phyloP scores from a whole-genome alignment of 2,888 invertebrate species.

The Andrena marginata region DNA sequence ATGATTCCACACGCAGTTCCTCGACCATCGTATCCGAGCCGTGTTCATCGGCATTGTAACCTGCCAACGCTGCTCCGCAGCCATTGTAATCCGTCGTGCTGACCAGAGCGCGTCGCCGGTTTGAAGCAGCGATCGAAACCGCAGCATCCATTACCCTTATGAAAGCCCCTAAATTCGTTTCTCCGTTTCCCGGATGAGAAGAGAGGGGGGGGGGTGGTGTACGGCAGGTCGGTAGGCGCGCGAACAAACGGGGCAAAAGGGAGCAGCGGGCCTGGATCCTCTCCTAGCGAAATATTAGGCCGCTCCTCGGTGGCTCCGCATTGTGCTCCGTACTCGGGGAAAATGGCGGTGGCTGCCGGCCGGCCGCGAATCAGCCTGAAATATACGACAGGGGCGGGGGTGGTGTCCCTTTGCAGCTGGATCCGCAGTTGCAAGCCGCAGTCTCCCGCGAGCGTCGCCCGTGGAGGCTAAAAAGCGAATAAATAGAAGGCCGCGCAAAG shows the following conservation, averaged over 20 bases:
- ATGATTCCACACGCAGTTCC: no score
- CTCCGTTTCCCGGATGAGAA: constrained; percentile 22
- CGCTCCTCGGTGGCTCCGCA: constrained; percentile 64
- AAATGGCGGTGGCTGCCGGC: constrained; percentile 66
- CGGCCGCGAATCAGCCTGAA: constrained; percentile 71
- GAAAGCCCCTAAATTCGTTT: constrained; percentile 46
- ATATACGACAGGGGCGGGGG: constrained; percentile 53
- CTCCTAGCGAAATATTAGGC: constrained; percentile 71
- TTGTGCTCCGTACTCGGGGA: constrained; percentile 75
- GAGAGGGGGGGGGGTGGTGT: neutral
- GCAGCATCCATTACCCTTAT: constrained; percentile 47
- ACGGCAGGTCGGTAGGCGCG: constrained; percentile 38
- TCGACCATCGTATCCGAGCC: no score
- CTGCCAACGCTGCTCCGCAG: no score
- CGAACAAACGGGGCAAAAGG: constrained; percentile 52
- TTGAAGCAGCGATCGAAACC: constrained; percentile 14
- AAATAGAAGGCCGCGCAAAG: constrained; percentile 58
- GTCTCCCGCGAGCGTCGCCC: constrained; percentile 39
- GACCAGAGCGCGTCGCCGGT: neutral
- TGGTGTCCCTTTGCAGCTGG: constrained; percentile 58
- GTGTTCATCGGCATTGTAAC: no score
- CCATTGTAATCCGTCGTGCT: neutral
- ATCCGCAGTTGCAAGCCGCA: constrained; percentile 61
- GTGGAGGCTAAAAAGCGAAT: constrained; percentile 53
- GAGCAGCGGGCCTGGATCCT: constrained; percentile 31